Evolutionary conservation across 1,140 invertebrate genomes (phyloP).

Genomic region (Drosophila saltans): DNA sequence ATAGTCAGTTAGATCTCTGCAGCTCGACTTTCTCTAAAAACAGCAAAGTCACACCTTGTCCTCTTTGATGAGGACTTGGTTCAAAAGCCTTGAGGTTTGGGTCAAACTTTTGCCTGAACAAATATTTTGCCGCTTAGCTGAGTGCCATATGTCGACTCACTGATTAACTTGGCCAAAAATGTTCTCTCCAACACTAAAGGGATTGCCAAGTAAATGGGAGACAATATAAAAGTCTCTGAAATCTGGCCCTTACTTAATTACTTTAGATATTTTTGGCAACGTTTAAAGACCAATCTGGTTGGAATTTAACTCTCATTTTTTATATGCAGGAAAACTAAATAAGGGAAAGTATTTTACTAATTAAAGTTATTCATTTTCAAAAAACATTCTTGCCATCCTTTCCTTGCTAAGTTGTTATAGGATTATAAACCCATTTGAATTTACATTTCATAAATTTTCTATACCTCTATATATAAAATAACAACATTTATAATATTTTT

Average conservation of each 20-base stretch:
- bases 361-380: too few species aligned
- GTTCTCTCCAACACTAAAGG: slow-evolving; percentile 13
- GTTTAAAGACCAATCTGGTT: slow-evolving; percentile 27
- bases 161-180: slow-evolving; percentile 73
- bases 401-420: too few species aligned
- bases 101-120: slow-evolving; percentile 58
- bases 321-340: too few species aligned
- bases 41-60: slow-evolving; percentile 56
- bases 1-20: slow-evolving; percentile 22
- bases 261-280: slow-evolving; percentile 53
- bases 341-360: too few species aligned
- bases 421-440: too few species aligned
- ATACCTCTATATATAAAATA: too few species aligned
- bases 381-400: too few species aligned
- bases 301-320: neutral
- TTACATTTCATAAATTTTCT: too few species aligned
- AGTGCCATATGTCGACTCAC: slow-evolving; percentile 73
- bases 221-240: neutral
- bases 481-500: too few species aligned
- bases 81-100: slow-evolving; percentile 38
- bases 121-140: slow-evolving; percentile 81
- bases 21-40: slow-evolving; percentile 68
- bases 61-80: slow-evolving; percentile 61
- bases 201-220: neutral
- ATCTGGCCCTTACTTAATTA: slow-evolving; percentile 67